Evolutionary conservation across 2,888 invertebrate genomes (phyloP).

Genomic region (Hedychridium roseum): DNA sequence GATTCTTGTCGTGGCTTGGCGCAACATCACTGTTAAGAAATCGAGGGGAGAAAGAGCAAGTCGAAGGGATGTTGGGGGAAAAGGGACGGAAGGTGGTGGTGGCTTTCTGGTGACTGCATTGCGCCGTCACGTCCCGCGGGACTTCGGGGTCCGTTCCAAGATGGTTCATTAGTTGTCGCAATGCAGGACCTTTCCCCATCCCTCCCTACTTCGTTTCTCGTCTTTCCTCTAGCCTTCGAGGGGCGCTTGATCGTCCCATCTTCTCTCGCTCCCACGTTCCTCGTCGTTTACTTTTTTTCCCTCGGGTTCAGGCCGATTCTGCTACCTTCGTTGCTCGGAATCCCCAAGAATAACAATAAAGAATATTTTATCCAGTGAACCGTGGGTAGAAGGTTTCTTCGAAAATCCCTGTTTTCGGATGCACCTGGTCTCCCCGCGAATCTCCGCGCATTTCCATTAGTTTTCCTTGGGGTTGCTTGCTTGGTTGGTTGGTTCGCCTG

Average conservation of each 20-base stretch:
- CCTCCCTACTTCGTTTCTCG: constrained; percentile 20
- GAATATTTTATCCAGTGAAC: constrained; percentile 55
- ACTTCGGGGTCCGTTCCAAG: constrained; percentile 58
- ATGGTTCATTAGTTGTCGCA: constrained; percentile 64
- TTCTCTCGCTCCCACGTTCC: too few species aligned
- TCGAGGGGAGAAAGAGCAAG: constrained; percentile 23
- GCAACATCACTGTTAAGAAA: too few species aligned
- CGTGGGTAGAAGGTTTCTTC: constrained; percentile 46
- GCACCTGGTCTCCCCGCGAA: constrained; percentile 25
- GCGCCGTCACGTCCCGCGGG: constrained; percentile 62
- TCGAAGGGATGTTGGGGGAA: constrained; percentile 32
- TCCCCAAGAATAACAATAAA: constrained; percentile 51
- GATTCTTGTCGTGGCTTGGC: too few species aligned
- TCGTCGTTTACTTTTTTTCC: too few species aligned
- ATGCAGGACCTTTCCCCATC: constrained; percentile 56
- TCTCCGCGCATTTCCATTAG: too few species aligned
- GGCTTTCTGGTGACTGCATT: constrained; percentile 56
- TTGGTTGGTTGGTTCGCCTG: too few species aligned
- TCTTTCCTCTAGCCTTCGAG: constrained; percentile 19
- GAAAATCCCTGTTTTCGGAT: constrained; percentile 57
- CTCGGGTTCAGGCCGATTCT: too few species aligned
- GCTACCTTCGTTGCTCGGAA: too few species aligned
- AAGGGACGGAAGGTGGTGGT: not conserved
- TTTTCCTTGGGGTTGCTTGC: too few species aligned
- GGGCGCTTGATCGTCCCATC: constrained; percentile 9